Conservation (phyloP, 2,888 invertebrate species). For the Neoascia interrupta region DNA sequence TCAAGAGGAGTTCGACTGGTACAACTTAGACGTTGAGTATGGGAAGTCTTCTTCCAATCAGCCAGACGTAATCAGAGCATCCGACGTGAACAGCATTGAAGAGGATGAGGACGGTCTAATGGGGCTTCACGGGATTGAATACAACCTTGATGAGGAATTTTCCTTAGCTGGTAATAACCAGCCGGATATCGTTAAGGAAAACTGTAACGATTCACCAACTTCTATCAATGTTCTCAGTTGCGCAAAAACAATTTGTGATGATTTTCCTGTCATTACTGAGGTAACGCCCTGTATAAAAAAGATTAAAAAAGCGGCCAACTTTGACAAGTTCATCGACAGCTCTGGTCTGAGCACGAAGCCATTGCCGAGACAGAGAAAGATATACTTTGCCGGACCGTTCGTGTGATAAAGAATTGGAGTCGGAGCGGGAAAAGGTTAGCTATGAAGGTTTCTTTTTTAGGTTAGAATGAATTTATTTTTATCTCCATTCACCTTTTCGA, state of each 20-base stretch:
- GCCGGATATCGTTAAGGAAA: constrained; percentile 72
- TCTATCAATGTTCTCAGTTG: constrained; percentile 23
- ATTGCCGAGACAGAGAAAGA: constrained; percentile 78
- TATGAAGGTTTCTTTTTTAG: neutral
- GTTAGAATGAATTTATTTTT: neutral
- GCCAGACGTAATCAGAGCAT: constrained; percentile 71
- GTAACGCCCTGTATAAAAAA: constrained; percentile 61
- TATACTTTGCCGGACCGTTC: constrained; percentile 79
- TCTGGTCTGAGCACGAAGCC: constrained; percentile 77
- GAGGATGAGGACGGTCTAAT: constrained; percentile 71
- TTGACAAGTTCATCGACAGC: constrained; percentile 78
- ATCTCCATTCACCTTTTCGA: neutral
- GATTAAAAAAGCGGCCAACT: constrained; percentile 72
- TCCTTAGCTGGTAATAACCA: constrained; percentile 71
- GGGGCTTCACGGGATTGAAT: constrained; percentile 77
- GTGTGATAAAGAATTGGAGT: constrained; percentile 73
- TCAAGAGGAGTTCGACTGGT: constrained; percentile 80
- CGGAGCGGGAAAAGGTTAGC: neutral
- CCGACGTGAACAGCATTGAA: constrained; percentile 70
- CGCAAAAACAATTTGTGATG: constrained; percentile 59
- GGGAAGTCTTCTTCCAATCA: constrained; percentile 73
- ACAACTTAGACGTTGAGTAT: constrained; percentile 79
- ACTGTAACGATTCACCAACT: constrained; percentile 59
- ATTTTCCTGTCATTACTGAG: constrained; percentile 55
- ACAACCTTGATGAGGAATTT: constrained; percentile 79